Percentiles rank a stretch among this genome's conserved stretches.
phyloP scores from a whole-genome alignment of 92 coral and sea anemone genomes.

The Parazoanthus darwini region DNA sequence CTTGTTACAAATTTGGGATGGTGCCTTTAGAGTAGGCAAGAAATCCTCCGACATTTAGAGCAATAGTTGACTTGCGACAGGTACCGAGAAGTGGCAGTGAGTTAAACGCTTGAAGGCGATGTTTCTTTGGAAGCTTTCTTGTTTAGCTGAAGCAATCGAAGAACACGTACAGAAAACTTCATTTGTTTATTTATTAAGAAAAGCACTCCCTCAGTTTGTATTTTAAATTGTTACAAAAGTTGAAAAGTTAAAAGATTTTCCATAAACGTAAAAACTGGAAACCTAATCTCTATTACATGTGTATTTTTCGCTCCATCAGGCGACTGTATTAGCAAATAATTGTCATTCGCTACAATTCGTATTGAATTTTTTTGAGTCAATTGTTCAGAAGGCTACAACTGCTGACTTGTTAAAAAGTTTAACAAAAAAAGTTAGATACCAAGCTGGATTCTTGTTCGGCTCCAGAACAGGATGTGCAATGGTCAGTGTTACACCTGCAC shows the following conservation, averaged over 20 bases:
- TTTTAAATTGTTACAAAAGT: no score
- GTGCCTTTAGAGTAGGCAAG: no score
- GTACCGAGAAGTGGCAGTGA: no score
- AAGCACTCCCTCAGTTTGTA: neutral
- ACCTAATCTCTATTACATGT: neutral
- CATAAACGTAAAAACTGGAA: neutral
- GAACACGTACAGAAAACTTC: neutral
- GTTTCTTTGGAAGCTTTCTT: neutral
- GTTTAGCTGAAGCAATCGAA: neutral
- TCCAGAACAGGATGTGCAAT: neutral
- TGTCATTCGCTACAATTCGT: no score
- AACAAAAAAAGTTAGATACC: neutral
- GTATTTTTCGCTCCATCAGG: neutral
- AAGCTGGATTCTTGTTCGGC: neutral
- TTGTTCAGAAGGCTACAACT: neutral
- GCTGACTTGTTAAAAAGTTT: neutral
- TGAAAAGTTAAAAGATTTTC: neutral
- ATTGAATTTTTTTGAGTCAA: neutral
- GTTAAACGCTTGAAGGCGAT: no score
- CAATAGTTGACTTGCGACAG: no score
- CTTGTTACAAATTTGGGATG: no score
- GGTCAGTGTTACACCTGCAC: conserved; percentile 21
- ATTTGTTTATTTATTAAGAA: no score
- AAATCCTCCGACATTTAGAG: no score
- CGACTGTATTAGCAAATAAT: no score